Conservation (phyloP, 92 coral and sea anemone species). For the Umimayanthus kanabou region DNA sequence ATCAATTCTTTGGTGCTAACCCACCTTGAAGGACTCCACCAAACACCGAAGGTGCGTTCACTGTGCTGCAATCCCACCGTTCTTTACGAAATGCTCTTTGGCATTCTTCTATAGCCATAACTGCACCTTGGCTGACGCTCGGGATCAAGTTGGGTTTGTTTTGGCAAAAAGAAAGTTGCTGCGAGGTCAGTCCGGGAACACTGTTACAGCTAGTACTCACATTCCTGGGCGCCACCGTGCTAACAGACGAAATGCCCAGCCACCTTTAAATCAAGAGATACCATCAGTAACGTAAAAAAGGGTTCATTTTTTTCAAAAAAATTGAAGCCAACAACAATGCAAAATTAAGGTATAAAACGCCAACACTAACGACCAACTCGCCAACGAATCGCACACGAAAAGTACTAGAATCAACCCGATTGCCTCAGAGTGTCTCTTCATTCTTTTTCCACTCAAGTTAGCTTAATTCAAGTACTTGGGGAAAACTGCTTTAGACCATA, state of each 20-base stretch:
- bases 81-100: conserved; percentile 86
- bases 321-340: neutral
- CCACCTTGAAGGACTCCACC: conserved; percentile 76
- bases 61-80: conserved; percentile 93
- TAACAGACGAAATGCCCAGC: conserved; percentile 79
- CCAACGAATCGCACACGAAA: conserved; percentile 23
- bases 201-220: conserved; percentile 62
- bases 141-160: conserved; percentile 93
- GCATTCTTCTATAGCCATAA: conserved; percentile 84
- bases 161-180: conserved; percentile 81
- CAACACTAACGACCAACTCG: conserved; percentile 43
- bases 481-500: conserved; percentile 53
- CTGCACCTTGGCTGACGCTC: conserved; percentile 81
- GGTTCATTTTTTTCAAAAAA: neutral
- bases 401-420: neutral
- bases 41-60: conserved; percentile 81
- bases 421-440: conserved; percentile 13
- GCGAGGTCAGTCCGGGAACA: conserved; percentile 82
- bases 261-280: conserved; percentile 61
- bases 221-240: conserved; percentile 49
- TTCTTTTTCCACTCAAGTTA: conserved; percentile 21
- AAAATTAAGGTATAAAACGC: neutral
- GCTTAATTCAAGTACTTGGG: conserved; percentile 10
- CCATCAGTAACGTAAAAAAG: neutral
- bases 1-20: conserved; percentile 47